Evolutionary conservation across 2,888 invertebrate genomes (phyloP), one percentile per base, ranked within the genome.

Genomic region (Tethea ocularis): DNA sequence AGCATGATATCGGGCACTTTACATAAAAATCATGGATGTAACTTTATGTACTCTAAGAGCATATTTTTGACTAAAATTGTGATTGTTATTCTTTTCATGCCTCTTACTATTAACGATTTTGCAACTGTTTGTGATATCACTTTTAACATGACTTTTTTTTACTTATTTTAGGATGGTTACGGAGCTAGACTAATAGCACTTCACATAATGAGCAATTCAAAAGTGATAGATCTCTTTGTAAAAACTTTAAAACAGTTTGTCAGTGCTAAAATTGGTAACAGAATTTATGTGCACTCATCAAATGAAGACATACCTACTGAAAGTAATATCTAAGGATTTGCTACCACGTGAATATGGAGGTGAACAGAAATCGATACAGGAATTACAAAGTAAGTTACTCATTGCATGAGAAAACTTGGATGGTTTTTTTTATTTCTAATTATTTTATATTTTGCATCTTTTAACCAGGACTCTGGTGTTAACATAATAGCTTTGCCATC

Each of bases 161-260:
- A n/a, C n/a, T n/a, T n/a, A n/a, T n/a, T n/a, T 15, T 64, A 81
- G 86, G 77, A 84, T 61, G 82, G 83, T 2, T 84, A 69, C 11
- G 80, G 82, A 0, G 67, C 78, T 29, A 72, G 78, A 62, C 0
- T 73, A n/a, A 73, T 60, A 51, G 75, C 68, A 0, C 72, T 87
- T 2, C 74, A 87, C 58, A 38, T 86, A 0, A 11, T 85, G 5
- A 73, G 80, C 0, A 36, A 74, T 2, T 87, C 88, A 0, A 83
- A 80, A 59, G 53, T 75, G 0, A 52, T 86, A 2, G 83, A 87
- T 2, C 7, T 76, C 1, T 53, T 86, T 0, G 57, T 86, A 0
- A 69, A 73, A 0, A 59, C 78, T 15, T 2, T 86, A 0, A 88
- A 83, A 56, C 75, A 78, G 38, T 57, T 83, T 0, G 26, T 86